Conservation (phyloP, 2,888 invertebrate species). For the Hydropsyche betteni region DNA sequence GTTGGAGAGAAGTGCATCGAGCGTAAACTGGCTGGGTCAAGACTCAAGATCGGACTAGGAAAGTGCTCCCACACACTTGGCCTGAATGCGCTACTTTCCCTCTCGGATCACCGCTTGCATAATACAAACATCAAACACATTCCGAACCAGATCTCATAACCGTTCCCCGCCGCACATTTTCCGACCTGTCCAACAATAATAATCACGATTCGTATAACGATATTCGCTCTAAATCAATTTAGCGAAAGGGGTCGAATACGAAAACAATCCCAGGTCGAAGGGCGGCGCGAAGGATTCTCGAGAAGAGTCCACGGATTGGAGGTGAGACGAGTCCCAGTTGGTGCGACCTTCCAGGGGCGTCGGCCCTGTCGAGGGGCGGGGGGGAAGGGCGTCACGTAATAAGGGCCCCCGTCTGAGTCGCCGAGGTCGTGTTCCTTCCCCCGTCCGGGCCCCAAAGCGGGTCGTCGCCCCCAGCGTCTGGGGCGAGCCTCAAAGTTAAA, state of each 20-base stretch:
- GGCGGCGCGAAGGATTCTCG: too few species aligned
- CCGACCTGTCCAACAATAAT: too few species aligned
- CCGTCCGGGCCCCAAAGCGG: slow-evolving; percentile 19
- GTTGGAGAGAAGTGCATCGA: neutral
- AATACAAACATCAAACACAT: slow-evolving; percentile 17
- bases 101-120: slow-evolving; percentile 25
- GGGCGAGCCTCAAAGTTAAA: slow-evolving; percentile 43
- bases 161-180: too few species aligned
- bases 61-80: slow-evolving; percentile 32
- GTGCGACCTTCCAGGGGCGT: slow-evolving; percentile 1
- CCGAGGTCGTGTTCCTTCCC: slow-evolving; percentile 35
- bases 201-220: too few species aligned
- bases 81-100: slow-evolving; percentile 35
- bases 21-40: slow-evolving; percentile 15
- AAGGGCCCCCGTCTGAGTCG: slow-evolving; percentile 20
- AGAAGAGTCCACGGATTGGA: too few species aligned
- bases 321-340: neutral
- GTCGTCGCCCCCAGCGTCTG: slow-evolving; percentile 43
- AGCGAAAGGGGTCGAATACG: too few species aligned
- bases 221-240: too few species aligned
- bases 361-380: neutral
- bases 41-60: slow-evolving; percentile 35
- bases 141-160: too few species aligned
- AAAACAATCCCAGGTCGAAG: too few species aligned
- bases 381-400: slow-evolving; percentile 17